These are phyloP conservation scores for Tolmerus cingulatus DNA, from an alignment of 2,888 invertebrate genomes.

Conservation along the genomic window DNA sequence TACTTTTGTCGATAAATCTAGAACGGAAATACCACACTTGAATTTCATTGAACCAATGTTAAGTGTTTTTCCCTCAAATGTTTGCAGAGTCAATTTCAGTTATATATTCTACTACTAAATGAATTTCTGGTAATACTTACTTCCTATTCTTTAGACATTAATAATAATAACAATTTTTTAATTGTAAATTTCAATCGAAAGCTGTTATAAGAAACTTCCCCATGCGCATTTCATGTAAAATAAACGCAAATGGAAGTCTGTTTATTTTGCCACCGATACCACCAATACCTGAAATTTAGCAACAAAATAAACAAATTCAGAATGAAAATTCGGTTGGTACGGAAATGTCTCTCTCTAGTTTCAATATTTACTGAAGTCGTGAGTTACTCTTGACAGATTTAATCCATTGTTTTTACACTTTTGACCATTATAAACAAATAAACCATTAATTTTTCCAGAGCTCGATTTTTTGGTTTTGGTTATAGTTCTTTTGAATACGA, in stretches of 20 bases:
- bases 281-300: background rate
- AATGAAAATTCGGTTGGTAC: background rate
- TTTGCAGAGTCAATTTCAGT: background rate
- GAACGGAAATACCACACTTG: background rate
- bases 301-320: background rate
- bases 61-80: background rate
- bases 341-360: background rate
- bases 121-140: background rate
- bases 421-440: background rate
- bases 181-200: background rate
- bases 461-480: background rate
- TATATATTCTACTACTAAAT: background rate
- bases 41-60: background rate
- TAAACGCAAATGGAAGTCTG: background rate
- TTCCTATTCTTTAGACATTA: background rate
- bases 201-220: background rate
- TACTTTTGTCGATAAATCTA: background rate
- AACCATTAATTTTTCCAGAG: background rate
- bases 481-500: background rate
- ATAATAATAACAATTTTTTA: background rate
- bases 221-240: background rate
- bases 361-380: background rate
- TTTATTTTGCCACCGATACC: background rate
- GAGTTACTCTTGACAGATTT: background rate
- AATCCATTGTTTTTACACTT: background rate